phyloP scores from a whole-genome alignment of 2,888 invertebrate genomes.

The Apeira syringaria region DNA sequence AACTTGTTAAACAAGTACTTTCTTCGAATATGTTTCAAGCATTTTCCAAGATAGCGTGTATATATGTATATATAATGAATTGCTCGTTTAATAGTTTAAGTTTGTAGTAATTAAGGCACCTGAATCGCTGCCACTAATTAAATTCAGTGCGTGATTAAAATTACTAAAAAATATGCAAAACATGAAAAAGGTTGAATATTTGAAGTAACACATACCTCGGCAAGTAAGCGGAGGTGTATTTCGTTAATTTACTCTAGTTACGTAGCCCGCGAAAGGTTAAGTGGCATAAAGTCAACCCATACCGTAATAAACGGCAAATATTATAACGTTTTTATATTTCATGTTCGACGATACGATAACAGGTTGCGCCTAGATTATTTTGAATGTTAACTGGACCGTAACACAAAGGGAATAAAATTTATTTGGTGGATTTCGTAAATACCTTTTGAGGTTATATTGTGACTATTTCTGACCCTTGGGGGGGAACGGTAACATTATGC shows the following conservation, averaged over 20 bases:
- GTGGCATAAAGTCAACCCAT: conserved; percentile 17
- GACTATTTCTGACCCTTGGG: too few species aligned
- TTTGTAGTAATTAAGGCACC: too few species aligned
- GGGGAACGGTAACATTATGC: too few species aligned
- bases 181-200: background rate
- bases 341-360: conserved; percentile 13
- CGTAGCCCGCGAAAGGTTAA: conserved; percentile 15
- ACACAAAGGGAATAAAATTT: conserved; percentile 15
- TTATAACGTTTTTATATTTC: conserved; percentile 14
- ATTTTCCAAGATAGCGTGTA: too few species aligned
- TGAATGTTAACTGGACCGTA: conserved; percentile 18
- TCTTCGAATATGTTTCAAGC: too few species aligned
- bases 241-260: conserved; percentile 12
- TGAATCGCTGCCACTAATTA: too few species aligned
- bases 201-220: conserved; percentile 7
- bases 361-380: conserved; percentile 10
- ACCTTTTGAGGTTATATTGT: too few species aligned
- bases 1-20: too few species aligned
- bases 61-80: too few species aligned
- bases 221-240: conserved; percentile 10
- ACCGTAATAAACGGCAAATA: conserved; percentile 18
- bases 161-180: background rate
- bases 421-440: background rate
- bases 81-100: too few species aligned
- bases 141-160: background rate